These are phyloP conservation scores for Chloroclystis v-ata DNA, from an alignment of 2,888 invertebrate species.

Conservation along the genomic window DNA sequence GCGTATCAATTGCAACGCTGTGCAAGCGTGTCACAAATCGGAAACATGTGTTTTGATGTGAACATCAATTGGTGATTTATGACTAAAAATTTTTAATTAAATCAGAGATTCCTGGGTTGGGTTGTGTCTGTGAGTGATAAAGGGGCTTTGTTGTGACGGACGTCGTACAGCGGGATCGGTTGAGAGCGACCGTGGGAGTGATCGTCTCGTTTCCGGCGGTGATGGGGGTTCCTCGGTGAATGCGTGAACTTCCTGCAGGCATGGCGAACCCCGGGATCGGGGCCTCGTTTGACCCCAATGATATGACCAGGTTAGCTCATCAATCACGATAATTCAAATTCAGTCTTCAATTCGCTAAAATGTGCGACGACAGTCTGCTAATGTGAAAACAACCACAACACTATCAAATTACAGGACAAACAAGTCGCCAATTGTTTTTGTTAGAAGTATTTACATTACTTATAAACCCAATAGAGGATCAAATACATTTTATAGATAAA, in stretches of 20 bases:
- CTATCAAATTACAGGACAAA: background rate
- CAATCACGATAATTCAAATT: constrained; percentile 1
- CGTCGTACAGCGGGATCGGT: constrained; percentile 23
- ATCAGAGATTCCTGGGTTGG: constrained; percentile 35
- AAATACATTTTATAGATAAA: too few relatives aligned
- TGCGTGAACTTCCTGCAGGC: constrained; percentile 37
- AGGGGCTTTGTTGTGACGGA: constrained; percentile 17
- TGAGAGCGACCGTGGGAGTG: constrained; percentile 44
- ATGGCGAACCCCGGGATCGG: constrained; percentile 79
- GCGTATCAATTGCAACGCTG: constrained; percentile 47
- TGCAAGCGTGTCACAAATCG: constrained; percentile 48
- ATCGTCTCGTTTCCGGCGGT: constrained; percentile 56
- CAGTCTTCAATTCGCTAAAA: background rate
- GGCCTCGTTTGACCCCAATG: constrained; percentile 83
- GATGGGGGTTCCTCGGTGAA: constrained; percentile 55
- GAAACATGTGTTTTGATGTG: constrained; percentile 76
- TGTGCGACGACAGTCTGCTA: background rate
- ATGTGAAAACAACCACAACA: background rate
- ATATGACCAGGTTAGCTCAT: constrained; percentile 77
- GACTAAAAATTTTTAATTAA: constrained; percentile 63
- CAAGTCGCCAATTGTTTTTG: too few relatives aligned
- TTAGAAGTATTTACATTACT: too few relatives aligned
- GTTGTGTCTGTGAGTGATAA: constrained; percentile 30
- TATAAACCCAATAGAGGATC: too few relatives aligned
- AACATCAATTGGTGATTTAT: constrained; percentile 62